Evolutionary conservation across 1,140 invertebrate species (phyloP).

Genomic region (Eriosoma lanigerum): DNA sequence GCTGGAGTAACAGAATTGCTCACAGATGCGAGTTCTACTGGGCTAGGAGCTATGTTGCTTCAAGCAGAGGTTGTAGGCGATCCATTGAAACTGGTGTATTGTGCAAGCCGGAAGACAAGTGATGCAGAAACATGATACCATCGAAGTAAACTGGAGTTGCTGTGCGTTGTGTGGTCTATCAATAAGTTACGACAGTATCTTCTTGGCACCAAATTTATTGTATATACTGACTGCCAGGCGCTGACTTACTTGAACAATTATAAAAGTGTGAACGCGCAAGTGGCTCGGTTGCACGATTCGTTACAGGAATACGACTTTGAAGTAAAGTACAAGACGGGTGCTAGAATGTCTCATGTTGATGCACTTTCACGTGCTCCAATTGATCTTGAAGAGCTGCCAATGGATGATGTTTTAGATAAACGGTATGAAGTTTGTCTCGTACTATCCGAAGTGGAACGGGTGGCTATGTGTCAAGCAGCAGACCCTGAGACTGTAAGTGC

Average conservation of each 20-base stretch:
- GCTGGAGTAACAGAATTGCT: constrained; percentile 56
- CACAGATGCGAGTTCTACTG: constrained; percentile 55
- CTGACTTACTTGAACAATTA: neutral
- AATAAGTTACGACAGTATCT: too few species aligned
- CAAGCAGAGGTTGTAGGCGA: constrained; percentile 48
- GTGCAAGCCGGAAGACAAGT: constrained; percentile 2
- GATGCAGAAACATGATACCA: constrained; percentile 24
- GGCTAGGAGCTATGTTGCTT: constrained; percentile 57
- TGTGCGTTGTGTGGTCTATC: neutral
- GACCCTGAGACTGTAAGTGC: neutral
- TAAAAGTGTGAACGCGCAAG: constrained; percentile 54
- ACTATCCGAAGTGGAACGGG: neutral
- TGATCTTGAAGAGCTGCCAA: neutral
- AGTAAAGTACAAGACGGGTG: constrained; percentile 54
- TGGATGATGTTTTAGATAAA: neutral
- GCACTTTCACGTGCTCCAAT: neutral
- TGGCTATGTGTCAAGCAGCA: neutral
- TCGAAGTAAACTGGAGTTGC: constrained; percentile 19
- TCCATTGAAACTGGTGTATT: constrained; percentile 17
- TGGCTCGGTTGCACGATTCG: constrained; percentile 57
- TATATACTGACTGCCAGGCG: constrained; percentile 39
- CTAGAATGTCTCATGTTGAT: constrained; percentile 52
- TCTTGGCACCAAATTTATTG: neutral
- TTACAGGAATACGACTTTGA: constrained; percentile 55
- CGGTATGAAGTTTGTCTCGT: neutral